A percentile compares a stretch with the other conserved stretches of the same genome.
Conservation (phyloP, 1,140 invertebrate genomes). For the Drosophila teissieri region DNA sequence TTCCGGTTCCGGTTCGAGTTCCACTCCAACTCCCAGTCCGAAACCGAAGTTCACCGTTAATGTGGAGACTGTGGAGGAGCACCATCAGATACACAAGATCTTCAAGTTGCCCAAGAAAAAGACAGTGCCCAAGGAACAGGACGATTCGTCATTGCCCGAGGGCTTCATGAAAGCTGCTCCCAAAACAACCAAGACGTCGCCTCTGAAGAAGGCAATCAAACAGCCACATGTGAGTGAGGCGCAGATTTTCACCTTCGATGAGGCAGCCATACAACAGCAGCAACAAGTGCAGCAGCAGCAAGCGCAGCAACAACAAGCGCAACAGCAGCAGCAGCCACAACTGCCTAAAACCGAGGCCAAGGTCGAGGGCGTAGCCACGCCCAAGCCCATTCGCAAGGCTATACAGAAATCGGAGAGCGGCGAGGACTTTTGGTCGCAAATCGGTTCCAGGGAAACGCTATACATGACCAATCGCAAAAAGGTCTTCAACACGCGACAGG, state of each 20-base stretch:
- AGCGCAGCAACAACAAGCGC: background rate
- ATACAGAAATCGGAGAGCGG: conserved; percentile 78
- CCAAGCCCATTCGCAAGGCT: conserved; percentile 64
- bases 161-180: conserved; percentile 71
- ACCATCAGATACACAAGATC: conserved; percentile 74
- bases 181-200: conserved; percentile 64
- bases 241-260: conserved; percentile 76
- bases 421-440: conserved; percentile 83
- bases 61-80: conserved; percentile 77
- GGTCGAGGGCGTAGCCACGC: conserved; percentile 58
- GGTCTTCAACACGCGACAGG: conserved; percentile 52
- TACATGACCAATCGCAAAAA: conserved; percentile 83
- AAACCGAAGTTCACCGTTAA: conserved; percentile 75
- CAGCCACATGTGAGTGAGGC: conserved; percentile 52
- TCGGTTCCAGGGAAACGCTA: conserved; percentile 77
- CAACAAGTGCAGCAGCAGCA: background rate
- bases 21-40: conserved; percentile 38
- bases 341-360: conserved; percentile 4
- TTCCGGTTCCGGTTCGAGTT: conserved; percentile 18
- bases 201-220: conserved; percentile 50
- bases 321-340: background rate
- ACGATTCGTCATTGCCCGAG: conserved; percentile 51
- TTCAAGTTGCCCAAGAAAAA: conserved; percentile 84
- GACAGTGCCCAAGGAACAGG: conserved; percentile 15
- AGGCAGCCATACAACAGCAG: conserved; percentile 46